A percentile compares a stretch with the other conserved stretches of the same genome.
Conservation (phyloP, 2,888 invertebrate genomes). For the Xylota sylvarum region DNA sequence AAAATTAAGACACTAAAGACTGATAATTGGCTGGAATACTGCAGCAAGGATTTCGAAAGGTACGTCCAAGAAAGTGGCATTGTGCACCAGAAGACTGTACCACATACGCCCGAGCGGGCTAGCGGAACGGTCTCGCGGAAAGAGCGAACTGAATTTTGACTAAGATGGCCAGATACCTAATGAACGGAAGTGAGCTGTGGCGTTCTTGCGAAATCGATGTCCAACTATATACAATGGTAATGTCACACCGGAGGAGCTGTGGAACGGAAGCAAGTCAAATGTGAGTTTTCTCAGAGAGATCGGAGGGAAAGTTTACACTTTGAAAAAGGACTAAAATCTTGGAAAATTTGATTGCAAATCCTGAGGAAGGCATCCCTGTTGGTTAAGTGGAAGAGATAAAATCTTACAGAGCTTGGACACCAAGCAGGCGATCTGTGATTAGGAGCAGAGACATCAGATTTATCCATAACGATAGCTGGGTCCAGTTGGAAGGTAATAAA, state of each 20-base stretch:
- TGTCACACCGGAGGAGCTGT: no score
- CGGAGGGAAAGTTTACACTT: constrained; percentile 6
- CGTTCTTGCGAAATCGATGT: constrained; percentile 36
- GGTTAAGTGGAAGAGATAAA: no score
- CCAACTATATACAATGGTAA: constrained; percentile 11
- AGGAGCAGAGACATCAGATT: constrained; percentile 35
- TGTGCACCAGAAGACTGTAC: constrained; percentile 24
- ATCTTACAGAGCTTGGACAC: constrained; percentile 25
- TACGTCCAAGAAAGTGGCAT: constrained; percentile 5
- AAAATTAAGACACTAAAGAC: constrained; percentile 18
- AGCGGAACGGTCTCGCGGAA: constrained; percentile 8
- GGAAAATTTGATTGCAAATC: constrained; percentile 44
- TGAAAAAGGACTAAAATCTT: constrained; percentile 22
- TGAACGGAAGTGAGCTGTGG: constrained; percentile 6
- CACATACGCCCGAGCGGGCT: constrained; percentile 32
- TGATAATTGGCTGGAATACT: constrained; percentile 18
- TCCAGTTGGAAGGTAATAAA: constrained; percentile 15
- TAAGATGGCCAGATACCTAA: background rate
- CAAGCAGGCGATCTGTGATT: constrained; percentile 3
- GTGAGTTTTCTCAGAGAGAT: background rate
- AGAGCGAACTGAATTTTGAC: background rate
- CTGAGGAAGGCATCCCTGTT: constrained; percentile 27
- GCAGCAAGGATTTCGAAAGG: constrained; percentile 9
- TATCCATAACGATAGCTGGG: constrained; percentile 7
- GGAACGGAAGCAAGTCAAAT: constrained; percentile 17